Base-by-base conservation (phyloP, 2,888 invertebrate species). In the Pantelozetes paolii region DNA sequence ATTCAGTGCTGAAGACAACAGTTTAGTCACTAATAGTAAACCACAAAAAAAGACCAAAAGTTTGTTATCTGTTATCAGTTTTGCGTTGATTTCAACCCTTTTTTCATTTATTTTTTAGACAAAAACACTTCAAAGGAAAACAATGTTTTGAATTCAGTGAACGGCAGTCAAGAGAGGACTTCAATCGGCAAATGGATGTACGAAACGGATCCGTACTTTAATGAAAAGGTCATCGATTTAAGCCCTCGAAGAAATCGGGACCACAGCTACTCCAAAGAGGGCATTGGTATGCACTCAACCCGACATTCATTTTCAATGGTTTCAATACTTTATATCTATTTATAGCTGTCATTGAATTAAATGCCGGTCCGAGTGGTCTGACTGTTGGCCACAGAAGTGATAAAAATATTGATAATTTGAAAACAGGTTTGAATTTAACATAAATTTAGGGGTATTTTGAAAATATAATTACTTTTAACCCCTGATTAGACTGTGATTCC, bases 171-270 rank as follows among this genome's bases (percentile, higher is more conserved):
- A n/a, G n/a, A n/a, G n/a, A n/a, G n/a, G n/a, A n/a, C n/a, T n/a
- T 57, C 57, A 26, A 57, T 57, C 26, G 57, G 57, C 57, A 57
- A 57, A 57, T 57, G 23, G 57, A 57, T 57, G 23, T 57, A 57
- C 28, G 57, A 57, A 57, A n/a, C 26, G 2, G 57, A 57, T 9
- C 8, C 20, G 11, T 50, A 57, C 15, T 57, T 57, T 26, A 8
- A 50, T 5, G 20, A 50, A n/a, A 18, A 13, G 50, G 50, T n/a
- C 50, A 50, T 50, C 20, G 50, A 50, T 50, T 50, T 50, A n/a
- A 50, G 50, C 18, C 50, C 5, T 13, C 15, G 18, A 5, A 50
- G 26, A n/a, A n/a, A n/a, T n/a, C n/a, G n/a, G 11, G 57, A 26
- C 57, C 3, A 57, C 26, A 20, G 26, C 26, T 8, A 57, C 2